Conservation (phyloP, 1,140 invertebrate species). For the Trichonephila clavata region DNA sequence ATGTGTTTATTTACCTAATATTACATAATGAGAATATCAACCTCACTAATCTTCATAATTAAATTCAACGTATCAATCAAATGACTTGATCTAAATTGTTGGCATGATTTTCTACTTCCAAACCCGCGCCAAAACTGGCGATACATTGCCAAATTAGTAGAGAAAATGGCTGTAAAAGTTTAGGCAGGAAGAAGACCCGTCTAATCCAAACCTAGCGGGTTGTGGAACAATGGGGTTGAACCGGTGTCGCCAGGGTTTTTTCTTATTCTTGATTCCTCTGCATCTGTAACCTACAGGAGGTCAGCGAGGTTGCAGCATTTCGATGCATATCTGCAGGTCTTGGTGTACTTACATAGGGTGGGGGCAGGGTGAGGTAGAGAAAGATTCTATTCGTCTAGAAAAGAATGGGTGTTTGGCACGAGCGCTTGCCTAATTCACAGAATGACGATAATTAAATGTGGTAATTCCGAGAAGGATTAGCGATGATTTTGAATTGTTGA, state of each 20-base stretch:
- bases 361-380: neutral
- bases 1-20: no score
- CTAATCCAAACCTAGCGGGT: slow-evolving; percentile 39
- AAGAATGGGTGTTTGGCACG: neutral
- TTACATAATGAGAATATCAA: no score
- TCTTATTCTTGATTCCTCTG: slow-evolving; percentile 32
- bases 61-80: no score
- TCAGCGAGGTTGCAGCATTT: slow-evolving; percentile 54
- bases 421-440: no score
- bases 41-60: no score
- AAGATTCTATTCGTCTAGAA: neutral
- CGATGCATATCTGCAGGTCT: slow-evolving; percentile 40
- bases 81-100: no score
- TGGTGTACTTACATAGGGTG: neutral
- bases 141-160: neutral
- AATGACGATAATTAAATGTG: no score
- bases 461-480: no score
- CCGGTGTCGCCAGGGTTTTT: slow-evolving; percentile 57
- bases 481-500: no score
- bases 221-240: slow-evolving; percentile 59
- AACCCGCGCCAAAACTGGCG: neutral
- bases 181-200: slow-evolving; percentile 55
- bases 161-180: neutral
- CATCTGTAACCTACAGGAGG: slow-evolving; percentile 53
- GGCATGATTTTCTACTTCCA: no score